phyloP scores from a whole-genome alignment of 1,140 invertebrate species.

The Zaprionus nigranus region DNA sequence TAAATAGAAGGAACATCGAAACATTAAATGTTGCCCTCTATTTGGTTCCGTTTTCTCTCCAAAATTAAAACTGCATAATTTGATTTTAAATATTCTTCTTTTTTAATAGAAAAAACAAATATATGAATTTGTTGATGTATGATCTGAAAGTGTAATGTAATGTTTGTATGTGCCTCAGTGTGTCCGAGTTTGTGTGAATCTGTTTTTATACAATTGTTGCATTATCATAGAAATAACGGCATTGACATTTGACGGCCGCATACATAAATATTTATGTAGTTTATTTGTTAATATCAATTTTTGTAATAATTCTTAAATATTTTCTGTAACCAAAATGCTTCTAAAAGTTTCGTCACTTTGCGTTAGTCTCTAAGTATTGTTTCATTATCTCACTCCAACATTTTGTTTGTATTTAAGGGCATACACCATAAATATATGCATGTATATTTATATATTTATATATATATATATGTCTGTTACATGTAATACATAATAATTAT shows the following conservation, averaged over 20 bases:
- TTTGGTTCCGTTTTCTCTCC: constrained; percentile 22
- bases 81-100: constrained; percentile 51
- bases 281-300: constrained; percentile 51
- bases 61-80: constrained; percentile 52
- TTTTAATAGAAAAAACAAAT: constrained; percentile 78
- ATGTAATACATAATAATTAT: constrained; percentile 13
- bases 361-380: constrained; percentile 84
- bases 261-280: constrained; percentile 52
- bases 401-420: constrained; percentile 64
- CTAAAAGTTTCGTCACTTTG: constrained; percentile 77
- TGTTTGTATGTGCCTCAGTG: background rate
- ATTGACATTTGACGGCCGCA: constrained; percentile 48
- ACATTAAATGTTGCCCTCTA: constrained; percentile 17
- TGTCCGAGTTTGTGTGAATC: constrained; percentile 7
- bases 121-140: constrained; percentile 31
- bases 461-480: constrained; percentile 3
- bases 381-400: constrained; percentile 84
- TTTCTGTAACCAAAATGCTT: constrained; percentile 78
- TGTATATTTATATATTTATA: constrained; percentile 4
- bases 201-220: constrained; percentile 66
- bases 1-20: background rate
- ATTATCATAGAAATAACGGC: constrained; percentile 53
- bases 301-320: constrained; percentile 70
- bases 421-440: constrained; percentile 49
- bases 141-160: constrained; percentile 11